These are phyloP conservation scores for Gnathochromis pfefferi DNA, from an alignment of 2,113 vertebrate genomes.

Conservation along the genomic window DNA sequence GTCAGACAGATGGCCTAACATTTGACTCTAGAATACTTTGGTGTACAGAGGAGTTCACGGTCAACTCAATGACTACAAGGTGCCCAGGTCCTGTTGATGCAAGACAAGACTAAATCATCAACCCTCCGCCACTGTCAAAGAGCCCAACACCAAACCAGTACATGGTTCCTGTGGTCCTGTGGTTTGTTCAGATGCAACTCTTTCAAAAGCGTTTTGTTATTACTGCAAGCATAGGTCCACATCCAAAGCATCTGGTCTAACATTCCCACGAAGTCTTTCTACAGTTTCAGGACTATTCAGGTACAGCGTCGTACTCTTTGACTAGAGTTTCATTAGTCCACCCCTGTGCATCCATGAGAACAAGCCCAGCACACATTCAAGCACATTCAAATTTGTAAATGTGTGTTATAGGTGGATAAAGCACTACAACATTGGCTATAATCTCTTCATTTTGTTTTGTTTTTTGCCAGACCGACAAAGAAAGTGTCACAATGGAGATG, in stretches of 20 bases:
- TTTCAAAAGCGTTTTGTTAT: not conserved
- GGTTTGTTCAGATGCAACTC: not conserved
- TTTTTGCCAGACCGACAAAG: not conserved
- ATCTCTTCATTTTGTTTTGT: not conserved
- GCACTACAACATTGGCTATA: not conserved
- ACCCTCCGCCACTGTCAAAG: not conserved
- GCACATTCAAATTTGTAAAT: not conserved
- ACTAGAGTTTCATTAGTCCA: not conserved
- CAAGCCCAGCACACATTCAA: not conserved
- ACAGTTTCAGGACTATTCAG: not conserved
- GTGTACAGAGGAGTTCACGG: not conserved
- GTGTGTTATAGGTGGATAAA: not conserved
- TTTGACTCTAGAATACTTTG: not conserved
- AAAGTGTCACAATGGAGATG: not conserved
- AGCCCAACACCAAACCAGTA: not conserved
- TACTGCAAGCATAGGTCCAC: not conserved
- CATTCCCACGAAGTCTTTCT: not conserved
- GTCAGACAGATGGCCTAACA: not conserved
- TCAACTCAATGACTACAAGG: not conserved
- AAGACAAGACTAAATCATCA: not conserved
- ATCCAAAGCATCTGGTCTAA: not conserved
- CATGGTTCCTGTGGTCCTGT: not conserved
- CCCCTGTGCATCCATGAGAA: not conserved
- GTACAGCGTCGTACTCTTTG: not conserved
- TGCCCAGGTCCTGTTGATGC: not conserved